Evolutionary conservation across 64 coral and sea anemone genomes (phyloP).

Genomic region (Montipora capricornis): DNA sequence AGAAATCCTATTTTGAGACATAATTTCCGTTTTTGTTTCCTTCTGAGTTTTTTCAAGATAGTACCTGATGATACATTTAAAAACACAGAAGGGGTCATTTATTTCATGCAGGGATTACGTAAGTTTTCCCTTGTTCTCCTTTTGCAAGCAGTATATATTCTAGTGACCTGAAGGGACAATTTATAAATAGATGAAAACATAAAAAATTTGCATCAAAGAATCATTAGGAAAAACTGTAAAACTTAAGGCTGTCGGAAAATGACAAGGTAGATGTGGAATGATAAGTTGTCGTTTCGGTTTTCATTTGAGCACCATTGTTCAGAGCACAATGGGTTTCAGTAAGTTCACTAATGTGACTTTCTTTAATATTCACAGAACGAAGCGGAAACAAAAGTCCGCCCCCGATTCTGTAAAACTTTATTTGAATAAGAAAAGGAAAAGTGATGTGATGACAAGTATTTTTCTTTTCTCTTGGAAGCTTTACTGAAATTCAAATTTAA

Average conservation of each 20-base stretch:
- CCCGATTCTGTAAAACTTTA: slow-evolving; percentile 2
- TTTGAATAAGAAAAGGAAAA: slow-evolving; percentile 16
- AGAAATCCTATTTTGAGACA: background rate
- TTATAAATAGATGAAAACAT: slow-evolving; percentile 6
- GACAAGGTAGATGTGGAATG: background rate
- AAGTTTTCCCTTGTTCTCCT: slow-evolving; percentile 13
- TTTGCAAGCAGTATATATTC: background rate
- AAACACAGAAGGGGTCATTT: background rate
- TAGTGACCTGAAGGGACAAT: slow-evolving; percentile 1
- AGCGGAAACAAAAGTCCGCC: slow-evolving; percentile 37
- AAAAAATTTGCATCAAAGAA: slow-evolving; percentile 35
- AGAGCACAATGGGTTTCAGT: background rate
- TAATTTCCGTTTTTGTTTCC: background rate
- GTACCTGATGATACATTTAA: background rate
- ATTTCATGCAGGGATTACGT: slow-evolving; percentile 16
- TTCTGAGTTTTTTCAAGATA: background rate
- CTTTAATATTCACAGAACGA: slow-evolving; percentile 1
- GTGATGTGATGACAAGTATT: background rate
- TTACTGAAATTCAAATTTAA: background rate
- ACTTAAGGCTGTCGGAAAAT: background rate
- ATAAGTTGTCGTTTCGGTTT: background rate
- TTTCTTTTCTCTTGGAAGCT: background rate
- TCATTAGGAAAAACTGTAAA: background rate
- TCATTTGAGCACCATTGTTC: background rate
- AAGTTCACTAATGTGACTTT: background rate